A percentile compares a stretch with the other conserved stretches of the same genome.
Conservation (phyloP, 2,797 vertebrate species). For the Allobates femoralis region DNA sequence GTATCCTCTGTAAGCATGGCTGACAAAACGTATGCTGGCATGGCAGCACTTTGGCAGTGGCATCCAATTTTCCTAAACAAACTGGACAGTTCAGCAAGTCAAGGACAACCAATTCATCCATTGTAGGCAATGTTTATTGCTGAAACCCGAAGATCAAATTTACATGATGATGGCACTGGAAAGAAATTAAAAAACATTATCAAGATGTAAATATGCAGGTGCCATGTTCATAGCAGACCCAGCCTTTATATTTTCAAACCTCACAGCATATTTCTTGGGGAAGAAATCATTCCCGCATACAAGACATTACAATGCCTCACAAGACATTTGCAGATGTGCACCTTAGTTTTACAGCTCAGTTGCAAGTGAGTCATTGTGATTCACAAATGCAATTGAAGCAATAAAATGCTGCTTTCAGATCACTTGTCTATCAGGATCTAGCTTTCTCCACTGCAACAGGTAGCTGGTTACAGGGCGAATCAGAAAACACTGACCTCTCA, state of each 20-base stretch:
- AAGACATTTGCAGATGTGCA: conserved; percentile 68
- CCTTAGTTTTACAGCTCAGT: conserved; percentile 66
- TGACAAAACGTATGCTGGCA: conserved; percentile 96
- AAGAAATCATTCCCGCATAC: conserved; percentile 68
- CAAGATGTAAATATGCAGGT: not conserved
- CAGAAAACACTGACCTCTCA: not conserved
- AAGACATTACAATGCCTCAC: conserved; percentile 70
- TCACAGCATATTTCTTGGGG: not conserved
- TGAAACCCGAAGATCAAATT: conserved; percentile 63
- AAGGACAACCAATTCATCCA: conserved; percentile 85
- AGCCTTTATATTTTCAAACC: not conserved
- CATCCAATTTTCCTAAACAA: conserved; percentile 87
- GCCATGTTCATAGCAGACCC: not conserved
- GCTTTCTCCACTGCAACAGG: not conserved
- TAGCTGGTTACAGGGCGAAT: not conserved
- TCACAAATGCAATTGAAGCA: conserved; percentile 65
- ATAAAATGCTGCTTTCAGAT: conserved; percentile 55
- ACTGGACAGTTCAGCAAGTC: conserved; percentile 87
- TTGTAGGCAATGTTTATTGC: conserved; percentile 70
- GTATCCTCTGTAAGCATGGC: conserved; percentile 85
- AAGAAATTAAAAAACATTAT: not conserved
- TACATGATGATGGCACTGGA: conserved; percentile 45
- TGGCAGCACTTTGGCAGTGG: conserved; percentile 88
- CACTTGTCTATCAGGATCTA: conserved; percentile 35
- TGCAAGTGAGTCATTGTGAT: conserved; percentile 73